phyloP scores from a whole-genome alignment of 2,888 invertebrate genomes.

The Melikaiella ostensackeni region DNA sequence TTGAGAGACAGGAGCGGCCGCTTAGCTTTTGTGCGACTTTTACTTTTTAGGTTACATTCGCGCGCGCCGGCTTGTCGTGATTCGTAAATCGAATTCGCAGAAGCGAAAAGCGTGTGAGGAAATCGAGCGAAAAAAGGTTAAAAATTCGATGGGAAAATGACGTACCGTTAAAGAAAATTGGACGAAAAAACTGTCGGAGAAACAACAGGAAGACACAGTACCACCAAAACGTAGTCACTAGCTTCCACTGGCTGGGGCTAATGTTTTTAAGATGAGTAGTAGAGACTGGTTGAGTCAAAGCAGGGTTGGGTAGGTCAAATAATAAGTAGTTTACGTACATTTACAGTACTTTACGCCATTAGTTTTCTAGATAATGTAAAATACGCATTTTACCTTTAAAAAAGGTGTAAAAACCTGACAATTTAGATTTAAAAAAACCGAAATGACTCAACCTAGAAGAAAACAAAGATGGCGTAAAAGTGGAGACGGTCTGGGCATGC shows the following conservation, averaged over 20 bases:
- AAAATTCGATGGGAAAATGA: constrained; percentile 43
- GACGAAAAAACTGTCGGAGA: constrained; percentile 53
- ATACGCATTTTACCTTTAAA: too few species aligned
- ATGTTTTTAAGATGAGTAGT: constrained; percentile 72
- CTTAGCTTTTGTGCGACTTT: constrained; percentile 44
- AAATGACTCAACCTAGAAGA: too few species aligned
- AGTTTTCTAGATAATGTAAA: too few species aligned
- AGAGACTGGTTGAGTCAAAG: constrained; percentile 59
- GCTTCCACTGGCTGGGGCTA: constrained; percentile 72
- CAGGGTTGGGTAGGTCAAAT: too few species aligned
- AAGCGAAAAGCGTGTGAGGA: constrained; percentile 37
- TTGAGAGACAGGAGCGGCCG: constrained; percentile 8
- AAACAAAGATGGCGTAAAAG: too few species aligned
- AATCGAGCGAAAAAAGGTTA: constrained; percentile 31
- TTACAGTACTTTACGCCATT: too few species aligned
- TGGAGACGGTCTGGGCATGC: too few species aligned
- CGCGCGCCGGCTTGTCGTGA: constrained; percentile 73
- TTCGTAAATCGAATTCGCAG: constrained; percentile 54
- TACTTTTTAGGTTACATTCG: constrained; percentile 75
- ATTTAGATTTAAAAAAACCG: too few species aligned
- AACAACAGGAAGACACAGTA: constrained; percentile 60
- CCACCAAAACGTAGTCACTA: constrained; percentile 66
- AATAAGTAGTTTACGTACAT: too few species aligned
- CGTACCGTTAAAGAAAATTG: constrained; percentile 45
- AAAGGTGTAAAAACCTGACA: too few species aligned